A percentile compares a stretch with the other conserved stretches of the same genome.
These are phyloP conservation scores for Streptopelia turtur DNA, from an alignment of 2,797 vertebrate genomes.

Conservation along the genomic window DNA sequence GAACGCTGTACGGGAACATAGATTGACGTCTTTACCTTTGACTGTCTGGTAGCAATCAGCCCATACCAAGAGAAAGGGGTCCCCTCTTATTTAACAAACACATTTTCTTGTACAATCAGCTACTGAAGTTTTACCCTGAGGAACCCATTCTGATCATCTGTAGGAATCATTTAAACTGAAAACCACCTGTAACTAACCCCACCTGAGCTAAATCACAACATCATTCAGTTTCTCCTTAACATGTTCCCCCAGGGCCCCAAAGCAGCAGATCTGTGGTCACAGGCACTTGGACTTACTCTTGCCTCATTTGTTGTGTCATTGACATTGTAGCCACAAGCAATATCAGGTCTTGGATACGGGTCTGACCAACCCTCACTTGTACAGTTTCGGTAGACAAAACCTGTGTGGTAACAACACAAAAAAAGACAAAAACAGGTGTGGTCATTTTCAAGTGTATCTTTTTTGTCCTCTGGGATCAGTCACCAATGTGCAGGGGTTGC, in stretches of 20 bases:
- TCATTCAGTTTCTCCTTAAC: background rate
- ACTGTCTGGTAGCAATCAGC: background rate
- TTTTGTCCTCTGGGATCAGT: background rate
- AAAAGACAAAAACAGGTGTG: background rate
- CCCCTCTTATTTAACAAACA: background rate
- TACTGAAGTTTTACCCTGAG: background rate
- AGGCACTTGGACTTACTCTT: constrained; percentile 64
- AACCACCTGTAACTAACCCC: background rate
- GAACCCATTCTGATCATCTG: background rate
- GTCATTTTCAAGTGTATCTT: background rate
- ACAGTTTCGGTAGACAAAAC: constrained; percentile 86
- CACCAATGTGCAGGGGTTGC: background rate
- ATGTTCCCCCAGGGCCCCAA: background rate
- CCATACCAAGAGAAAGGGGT: background rate
- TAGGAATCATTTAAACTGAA: background rate
- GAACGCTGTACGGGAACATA: constrained; percentile 72
- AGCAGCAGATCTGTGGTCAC: background rate
- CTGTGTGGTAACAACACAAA: constrained; percentile 61
- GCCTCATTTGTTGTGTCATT: constrained; percentile 73
- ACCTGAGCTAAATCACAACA: background rate
- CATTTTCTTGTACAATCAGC: background rate
- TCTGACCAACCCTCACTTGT: constrained; percentile 85
- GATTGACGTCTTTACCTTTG: background rate
- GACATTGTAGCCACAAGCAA: constrained; percentile 83
- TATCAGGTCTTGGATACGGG: constrained; percentile 77